These are phyloP conservation scores for Sepiola atlantica DNA, from an alignment of 2,888 invertebrate genomes.

Conservation along the genomic window DNA sequence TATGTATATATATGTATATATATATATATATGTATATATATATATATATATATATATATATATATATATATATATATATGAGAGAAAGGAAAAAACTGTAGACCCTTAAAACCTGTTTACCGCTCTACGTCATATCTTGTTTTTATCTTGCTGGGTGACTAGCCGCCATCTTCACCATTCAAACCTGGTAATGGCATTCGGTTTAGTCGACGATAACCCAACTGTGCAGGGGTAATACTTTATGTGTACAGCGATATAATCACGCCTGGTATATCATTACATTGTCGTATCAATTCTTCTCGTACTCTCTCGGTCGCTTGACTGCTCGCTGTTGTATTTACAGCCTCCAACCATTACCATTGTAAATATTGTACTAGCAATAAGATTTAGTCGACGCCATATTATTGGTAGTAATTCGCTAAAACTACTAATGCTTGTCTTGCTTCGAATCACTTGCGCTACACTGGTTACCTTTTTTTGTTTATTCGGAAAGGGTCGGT, in stretches of 20 bases:
- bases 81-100: no score
- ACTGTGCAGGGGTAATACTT: no score
- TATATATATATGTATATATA: no score
- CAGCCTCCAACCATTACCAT: neutral
- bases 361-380: neutral
- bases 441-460: neutral
- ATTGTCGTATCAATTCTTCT: neutral
- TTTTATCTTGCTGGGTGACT: no score
- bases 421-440: neutral
- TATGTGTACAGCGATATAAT: neutral
- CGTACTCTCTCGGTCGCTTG: neutral
- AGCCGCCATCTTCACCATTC: no score
- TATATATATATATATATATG: no score
- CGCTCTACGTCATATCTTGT: no score
- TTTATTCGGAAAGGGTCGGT: neutral
- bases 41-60: no score
- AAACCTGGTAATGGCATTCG: no score
- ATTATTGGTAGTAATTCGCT: slow-evolving; percentile 18
- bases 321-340: neutral
- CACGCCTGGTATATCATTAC: neutral
- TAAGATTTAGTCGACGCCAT: neutral
- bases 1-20: no score
- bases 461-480: neutral
- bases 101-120: no score
- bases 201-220: no score